These are phyloP conservation scores for Drosophila hydei DNA, from an alignment of 1,140 invertebrate genomes.

Conservation along the genomic window DNA sequence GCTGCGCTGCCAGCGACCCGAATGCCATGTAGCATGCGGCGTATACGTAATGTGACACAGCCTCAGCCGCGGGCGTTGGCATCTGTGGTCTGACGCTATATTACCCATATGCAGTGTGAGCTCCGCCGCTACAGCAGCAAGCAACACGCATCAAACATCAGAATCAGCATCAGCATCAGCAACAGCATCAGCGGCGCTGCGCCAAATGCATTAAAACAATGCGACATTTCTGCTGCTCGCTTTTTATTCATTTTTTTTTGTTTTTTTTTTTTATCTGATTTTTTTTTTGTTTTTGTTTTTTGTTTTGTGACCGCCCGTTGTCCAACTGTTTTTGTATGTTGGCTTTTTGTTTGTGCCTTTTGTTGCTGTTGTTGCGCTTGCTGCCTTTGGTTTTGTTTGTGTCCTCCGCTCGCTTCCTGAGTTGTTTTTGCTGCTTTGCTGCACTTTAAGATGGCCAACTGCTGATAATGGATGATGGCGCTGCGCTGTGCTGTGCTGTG, in stretches of 20 bases:
- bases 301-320: constrained; percentile 12
- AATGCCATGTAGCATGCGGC: constrained; percentile 57
- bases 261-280: neutral
- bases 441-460: constrained; percentile 81
- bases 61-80: constrained; percentile 20
- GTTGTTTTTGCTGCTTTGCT: constrained; percentile 52
- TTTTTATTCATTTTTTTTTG: constrained; percentile 6
- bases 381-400: constrained; percentile 35
- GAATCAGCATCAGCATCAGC: neutral
- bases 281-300: neutral
- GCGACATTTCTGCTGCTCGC: constrained; percentile 62
- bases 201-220: constrained; percentile 81
- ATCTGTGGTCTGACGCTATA: constrained; percentile 18
- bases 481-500: constrained; percentile 67
- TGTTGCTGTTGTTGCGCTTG: constrained; percentile 32
- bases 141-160: constrained; percentile 18
- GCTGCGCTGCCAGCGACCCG: constrained; percentile 41
- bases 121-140: constrained; percentile 25
- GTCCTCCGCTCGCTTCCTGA: constrained; percentile 28
- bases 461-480: constrained; percentile 82
- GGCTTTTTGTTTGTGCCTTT: neutral
- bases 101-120: constrained; percentile 44
- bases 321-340: constrained; percentile 24
- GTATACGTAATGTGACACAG: constrained; percentile 63
- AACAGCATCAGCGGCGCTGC: constrained; percentile 36